Base-by-base conservation (phyloP, 2,888 invertebrate genomes). In the Druceiella hillmani region DNA sequence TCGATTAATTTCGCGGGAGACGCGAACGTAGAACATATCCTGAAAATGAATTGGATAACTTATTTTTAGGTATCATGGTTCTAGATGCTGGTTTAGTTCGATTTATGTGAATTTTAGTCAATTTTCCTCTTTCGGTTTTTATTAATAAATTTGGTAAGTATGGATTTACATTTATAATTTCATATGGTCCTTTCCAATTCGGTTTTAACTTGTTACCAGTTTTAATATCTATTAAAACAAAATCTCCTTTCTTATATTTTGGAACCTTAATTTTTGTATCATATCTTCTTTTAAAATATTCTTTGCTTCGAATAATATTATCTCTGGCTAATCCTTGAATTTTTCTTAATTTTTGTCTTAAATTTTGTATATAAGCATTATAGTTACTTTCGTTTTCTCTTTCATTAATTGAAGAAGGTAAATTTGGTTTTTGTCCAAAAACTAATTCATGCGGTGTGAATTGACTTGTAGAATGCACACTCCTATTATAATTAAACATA, bases 391-490 rank as follows among this genome's bases (percentile, higher is more conserved):
- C 22, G 28, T 45, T 45, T 38, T 46, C 44, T 17, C 22, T 20
- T 29, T 32, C 16, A 3, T 15, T 43, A 17, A 53, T 30, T 5
- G 48, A 40, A 40, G 3, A 38, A 13, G 52, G 52, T 17, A 55
- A 24, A 3, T 13, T 33, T 4, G 55, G 49, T 40, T 50, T 51
- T 32, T 45, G 41, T 4, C 54, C 56, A 38, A 52, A 58, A 4
- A 55, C 24, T 40, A 57, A 36, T 46, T 58, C 55, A 36, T 48
- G 51, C 5, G 55, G 55, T 1, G 54, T 51, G 33, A 44, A 55
- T 27, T 52, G 48, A 3, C 55, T 57, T 4, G 52, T 49, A 17
- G 48, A 40, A 40, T 59, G 56, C 7, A 50, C 33, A 5, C 44
- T 41, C 12, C 49, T 51, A 28, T 55, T 54, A 41, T 57, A 57